Evolutionary conservation across 2,888 invertebrate species (phyloP).

Genomic region (Scaptodrosophila latifasciaeformis): DNA sequence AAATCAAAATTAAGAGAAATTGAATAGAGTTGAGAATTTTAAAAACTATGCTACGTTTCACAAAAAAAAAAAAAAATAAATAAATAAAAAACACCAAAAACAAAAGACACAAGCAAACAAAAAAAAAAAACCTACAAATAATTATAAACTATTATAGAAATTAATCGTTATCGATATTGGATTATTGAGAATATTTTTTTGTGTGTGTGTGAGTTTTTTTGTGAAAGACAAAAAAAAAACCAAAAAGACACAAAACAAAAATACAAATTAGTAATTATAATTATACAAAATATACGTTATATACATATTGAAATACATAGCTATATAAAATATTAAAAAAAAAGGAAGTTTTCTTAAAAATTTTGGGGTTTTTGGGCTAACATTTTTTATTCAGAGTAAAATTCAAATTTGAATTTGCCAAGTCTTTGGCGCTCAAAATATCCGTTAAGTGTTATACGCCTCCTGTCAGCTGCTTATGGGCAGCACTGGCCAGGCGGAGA

Average conservation of each 20-base stretch:
- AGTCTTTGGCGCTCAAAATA: too few relatives aligned
- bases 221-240: neutral
- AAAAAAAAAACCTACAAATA: constrained; percentile 1
- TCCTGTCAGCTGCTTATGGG: too few relatives aligned
- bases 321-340: too few relatives aligned
- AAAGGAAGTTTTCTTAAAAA: too few relatives aligned
- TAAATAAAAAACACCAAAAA: constrained; percentile 26
- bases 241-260: constrained; percentile 28
- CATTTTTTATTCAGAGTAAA: too few relatives aligned
- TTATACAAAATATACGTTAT: constrained; percentile 46
- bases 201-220: neutral
- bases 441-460: too few relatives aligned
- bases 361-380: too few relatives aligned
- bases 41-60: constrained; percentile 32
- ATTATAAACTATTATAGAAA: too few relatives aligned
- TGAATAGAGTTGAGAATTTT: constrained; percentile 37
- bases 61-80: constrained; percentile 1
- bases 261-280: constrained; percentile 47
- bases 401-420: too few relatives aligned
- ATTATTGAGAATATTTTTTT: constrained; percentile 11
- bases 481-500: too few relatives aligned
- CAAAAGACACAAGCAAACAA: constrained; percentile 5
- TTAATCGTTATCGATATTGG: too few relatives aligned
- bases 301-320: constrained; percentile 37
- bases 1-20: constrained; percentile 50